phyloP scores from a whole-genome alignment of 2,888 invertebrate species.

The Scotopteryx bipunctaria region DNA sequence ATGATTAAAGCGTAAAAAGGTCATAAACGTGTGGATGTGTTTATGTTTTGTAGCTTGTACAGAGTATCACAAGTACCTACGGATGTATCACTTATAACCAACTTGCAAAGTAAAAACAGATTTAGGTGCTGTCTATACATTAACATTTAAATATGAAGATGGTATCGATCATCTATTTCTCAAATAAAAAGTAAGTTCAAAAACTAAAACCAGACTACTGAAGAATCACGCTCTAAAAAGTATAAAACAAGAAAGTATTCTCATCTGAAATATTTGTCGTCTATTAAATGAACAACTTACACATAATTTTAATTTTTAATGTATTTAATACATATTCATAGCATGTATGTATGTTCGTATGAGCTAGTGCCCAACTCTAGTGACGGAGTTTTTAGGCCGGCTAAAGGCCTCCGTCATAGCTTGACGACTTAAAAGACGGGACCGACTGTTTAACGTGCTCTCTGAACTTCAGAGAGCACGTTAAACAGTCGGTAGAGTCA shows the following conservation, averaged over 20 bases:
- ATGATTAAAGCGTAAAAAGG: conserved; percentile 45
- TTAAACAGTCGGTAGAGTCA: no score
- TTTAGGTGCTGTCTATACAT: background rate
- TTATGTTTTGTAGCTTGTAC: conserved; percentile 53
- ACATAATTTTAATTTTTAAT: no score
- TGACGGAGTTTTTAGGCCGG: background rate
- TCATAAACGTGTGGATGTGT: conserved; percentile 46
- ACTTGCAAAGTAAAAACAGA: conserved; percentile 1
- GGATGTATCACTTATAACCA: conserved; percentile 19
- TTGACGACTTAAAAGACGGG: background rate
- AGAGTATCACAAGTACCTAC: conserved; percentile 44
- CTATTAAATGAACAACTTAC: no score
- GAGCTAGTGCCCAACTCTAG: background rate
- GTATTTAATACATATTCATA: no score
- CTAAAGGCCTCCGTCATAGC: no score
- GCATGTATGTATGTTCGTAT: background rate
- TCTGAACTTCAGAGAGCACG: background rate
- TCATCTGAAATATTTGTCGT: no score
- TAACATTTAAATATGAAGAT: background rate
- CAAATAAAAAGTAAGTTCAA: no score
- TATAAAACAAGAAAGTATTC: no score
- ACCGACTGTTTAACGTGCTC: background rate
- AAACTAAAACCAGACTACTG: no score
- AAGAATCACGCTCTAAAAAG: no score
- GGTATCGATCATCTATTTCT: no score